phyloP scores from a whole-genome alignment of 2,797 vertebrate genomes.

The Lagodon rhomboides region DNA sequence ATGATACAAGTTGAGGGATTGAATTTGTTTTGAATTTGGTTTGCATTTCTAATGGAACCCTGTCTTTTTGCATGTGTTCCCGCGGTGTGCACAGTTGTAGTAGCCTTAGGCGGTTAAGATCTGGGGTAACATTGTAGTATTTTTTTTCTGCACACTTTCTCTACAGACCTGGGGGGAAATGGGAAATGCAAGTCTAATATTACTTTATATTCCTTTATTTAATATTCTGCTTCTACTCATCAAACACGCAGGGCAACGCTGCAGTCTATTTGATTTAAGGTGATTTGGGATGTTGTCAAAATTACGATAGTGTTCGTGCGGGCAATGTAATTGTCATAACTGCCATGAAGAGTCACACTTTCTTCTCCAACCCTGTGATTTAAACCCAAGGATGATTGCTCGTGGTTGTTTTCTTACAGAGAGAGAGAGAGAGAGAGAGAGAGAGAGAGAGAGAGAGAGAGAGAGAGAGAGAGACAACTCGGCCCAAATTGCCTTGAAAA shows the following conservation, averaged over 20 bases:
- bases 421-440: conserved; percentile 6
- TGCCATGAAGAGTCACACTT: conserved; percentile 51
- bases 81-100: conserved; percentile 66
- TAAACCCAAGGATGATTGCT: conserved; percentile 69
- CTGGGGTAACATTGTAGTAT: conserved; percentile 48
- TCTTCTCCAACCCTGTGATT: conserved; percentile 51
- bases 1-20: conserved; percentile 50
- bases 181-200: conserved; percentile 54
- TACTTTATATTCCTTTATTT: conserved; percentile 51
- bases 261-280: conserved; percentile 43
- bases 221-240: conserved; percentile 38
- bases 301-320: conserved; percentile 37
- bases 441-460: conserved; percentile 10
- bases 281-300: conserved; percentile 52
- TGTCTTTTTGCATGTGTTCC: conserved; percentile 65
- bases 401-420: conserved; percentile 54
- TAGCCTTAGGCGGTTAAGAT: conserved; percentile 66
- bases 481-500: conserved; percentile 72
- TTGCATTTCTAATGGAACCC: conserved; percentile 73
- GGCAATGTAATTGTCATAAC: conserved; percentile 50
- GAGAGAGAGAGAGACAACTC: conserved; percentile 44
- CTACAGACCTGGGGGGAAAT: conserved; percentile 43
- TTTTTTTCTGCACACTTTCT: conserved; percentile 43
- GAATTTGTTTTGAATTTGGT: conserved; percentile 71
- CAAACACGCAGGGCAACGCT: conserved; percentile 10